These are phyloP conservation scores for Meloidogyne exigua DNA, from an alignment of 1,140 invertebrate species.

Conservation along the genomic window DNA sequence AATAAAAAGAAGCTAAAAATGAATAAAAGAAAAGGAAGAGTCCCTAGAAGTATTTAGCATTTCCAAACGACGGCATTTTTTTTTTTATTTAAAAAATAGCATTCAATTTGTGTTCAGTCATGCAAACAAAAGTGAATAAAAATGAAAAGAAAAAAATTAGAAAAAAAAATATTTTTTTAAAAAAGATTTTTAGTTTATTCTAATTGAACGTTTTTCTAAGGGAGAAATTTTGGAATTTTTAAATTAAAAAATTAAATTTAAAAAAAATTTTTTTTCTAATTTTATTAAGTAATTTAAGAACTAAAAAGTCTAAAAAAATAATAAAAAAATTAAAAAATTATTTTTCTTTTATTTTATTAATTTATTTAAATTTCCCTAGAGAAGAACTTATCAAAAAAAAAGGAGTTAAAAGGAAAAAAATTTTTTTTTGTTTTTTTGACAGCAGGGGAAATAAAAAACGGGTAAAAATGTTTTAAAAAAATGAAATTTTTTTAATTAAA, in stretches of 20 bases:
- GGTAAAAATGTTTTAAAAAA: too few species aligned
- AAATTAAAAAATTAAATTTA: neutral
- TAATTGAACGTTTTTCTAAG: neutral
- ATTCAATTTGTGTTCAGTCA: neutral
- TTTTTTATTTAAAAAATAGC: neutral
- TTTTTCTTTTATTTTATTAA: too few species aligned
- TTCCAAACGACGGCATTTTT: neutral
- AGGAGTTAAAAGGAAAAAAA: neutral
- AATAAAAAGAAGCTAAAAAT: neutral
- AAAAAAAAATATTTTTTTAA: slow-evolving; percentile 6
- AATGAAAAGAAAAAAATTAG: too few species aligned
- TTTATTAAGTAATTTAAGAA: too few species aligned
- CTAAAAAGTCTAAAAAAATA: neutral
- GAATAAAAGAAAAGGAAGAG: neutral
- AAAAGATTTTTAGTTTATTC: neutral
- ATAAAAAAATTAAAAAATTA: too few species aligned
- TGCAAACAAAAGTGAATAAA: neutral
- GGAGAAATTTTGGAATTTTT: neutral
- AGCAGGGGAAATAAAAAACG: neutral
- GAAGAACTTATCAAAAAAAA: neutral
- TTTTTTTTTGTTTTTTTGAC: neutral
- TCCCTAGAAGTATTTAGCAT: slow-evolving; percentile 1
- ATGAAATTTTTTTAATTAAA: too few species aligned
- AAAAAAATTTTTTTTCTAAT: too few species aligned
- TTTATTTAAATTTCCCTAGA: slow-evolving; percentile 5